Evolutionary conservation across 2,797 vertebrate species (phyloP).

Genomic region (Echiichthys vipera): DNA sequence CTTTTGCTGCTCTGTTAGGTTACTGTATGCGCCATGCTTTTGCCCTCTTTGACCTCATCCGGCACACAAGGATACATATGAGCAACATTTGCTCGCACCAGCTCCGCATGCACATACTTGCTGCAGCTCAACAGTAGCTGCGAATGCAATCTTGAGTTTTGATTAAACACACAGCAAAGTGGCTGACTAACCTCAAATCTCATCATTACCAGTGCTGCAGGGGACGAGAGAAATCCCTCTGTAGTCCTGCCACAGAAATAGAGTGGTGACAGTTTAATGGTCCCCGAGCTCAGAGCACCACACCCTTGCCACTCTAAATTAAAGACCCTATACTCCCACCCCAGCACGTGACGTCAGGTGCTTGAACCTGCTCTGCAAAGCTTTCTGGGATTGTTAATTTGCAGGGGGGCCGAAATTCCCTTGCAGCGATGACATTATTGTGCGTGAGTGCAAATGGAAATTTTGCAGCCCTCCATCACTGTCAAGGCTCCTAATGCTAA

Average conservation of each 20-base stretch:
- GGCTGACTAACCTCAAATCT: slow-evolving; percentile 66
- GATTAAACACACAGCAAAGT: slow-evolving; percentile 58
- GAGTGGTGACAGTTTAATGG: slow-evolving; percentile 84
- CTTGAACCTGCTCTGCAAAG: slow-evolving; percentile 65
- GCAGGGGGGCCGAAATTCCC: slow-evolving; percentile 58
- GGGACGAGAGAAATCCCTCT: slow-evolving; percentile 54
- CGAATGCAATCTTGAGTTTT: slow-evolving; percentile 58
- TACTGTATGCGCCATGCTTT: slow-evolving; percentile 1
- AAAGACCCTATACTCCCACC: slow-evolving; percentile 69
- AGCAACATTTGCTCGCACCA: slow-evolving; percentile 29
- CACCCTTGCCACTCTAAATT: slow-evolving; percentile 76
- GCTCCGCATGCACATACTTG: slow-evolving; percentile 33
- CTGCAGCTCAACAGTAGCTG: slow-evolving; percentile 62
- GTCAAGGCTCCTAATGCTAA: slow-evolving; percentile 52
- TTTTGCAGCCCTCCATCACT: slow-evolving; percentile 51
- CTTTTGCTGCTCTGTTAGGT: slow-evolving; percentile 3
- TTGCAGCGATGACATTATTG: slow-evolving; percentile 65
- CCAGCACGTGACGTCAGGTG: slow-evolving; percentile 75
- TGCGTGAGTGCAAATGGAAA: slow-evolving; percentile 75
- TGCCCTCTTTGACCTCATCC: slow-evolving; percentile 29
- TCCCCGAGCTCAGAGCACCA: slow-evolving; percentile 70
- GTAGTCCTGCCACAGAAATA: slow-evolving; percentile 72
- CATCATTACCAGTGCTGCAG: slow-evolving; percentile 62
- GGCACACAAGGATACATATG: slow-evolving; percentile 4
- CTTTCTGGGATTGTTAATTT: slow-evolving; percentile 66